These are phyloP conservation scores for Oplegnathus fasciatus DNA, from an alignment of 2,113 vertebrate genomes.

Conservation along the genomic window DNA sequence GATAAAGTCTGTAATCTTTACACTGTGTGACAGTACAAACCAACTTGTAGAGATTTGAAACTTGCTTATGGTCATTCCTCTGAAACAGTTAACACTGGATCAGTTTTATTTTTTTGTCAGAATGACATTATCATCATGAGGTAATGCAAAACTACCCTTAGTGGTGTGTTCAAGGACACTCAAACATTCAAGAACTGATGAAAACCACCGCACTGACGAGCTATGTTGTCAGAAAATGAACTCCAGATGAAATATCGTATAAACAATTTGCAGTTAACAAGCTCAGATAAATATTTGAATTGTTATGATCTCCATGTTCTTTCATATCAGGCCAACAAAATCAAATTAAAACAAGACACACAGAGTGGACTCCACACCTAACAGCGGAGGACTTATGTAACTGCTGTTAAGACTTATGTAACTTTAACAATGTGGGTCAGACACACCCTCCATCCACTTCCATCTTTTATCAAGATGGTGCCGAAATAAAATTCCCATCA, in stretches of 20 bases:
- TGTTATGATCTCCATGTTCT: constrained; percentile 1
- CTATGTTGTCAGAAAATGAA: neutral
- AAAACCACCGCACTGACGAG: no score
- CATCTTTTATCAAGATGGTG: neutral
- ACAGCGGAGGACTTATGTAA: constrained; percentile 31
- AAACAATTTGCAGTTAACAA: constrained; percentile 12
- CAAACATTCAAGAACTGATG: neutral
- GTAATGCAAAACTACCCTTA: neutral
- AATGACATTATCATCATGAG: no score
- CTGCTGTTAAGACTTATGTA: constrained; percentile 9
- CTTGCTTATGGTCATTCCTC: neutral
- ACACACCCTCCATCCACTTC: neutral
- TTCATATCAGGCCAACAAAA: constrained; percentile 13
- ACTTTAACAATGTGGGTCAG: constrained; percentile 37
- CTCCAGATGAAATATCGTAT: neutral
- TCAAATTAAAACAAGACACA: constrained; percentile 10
- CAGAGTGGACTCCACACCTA: constrained; percentile 5
- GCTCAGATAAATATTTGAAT: neutral
- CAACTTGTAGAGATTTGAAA: no score
- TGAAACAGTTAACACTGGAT: rapidly evolving
- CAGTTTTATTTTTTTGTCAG: neutral
- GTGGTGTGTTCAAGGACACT: constrained; percentile 9
- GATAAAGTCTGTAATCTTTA: neutral
- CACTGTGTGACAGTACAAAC: no score
- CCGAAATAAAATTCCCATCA: neutral